A percentile compares a stretch with the other conserved stretches of the same genome.
phyloP scores from a whole-genome alignment of 2,113 vertebrate species.

The Marcusenius ussheri region DNA sequence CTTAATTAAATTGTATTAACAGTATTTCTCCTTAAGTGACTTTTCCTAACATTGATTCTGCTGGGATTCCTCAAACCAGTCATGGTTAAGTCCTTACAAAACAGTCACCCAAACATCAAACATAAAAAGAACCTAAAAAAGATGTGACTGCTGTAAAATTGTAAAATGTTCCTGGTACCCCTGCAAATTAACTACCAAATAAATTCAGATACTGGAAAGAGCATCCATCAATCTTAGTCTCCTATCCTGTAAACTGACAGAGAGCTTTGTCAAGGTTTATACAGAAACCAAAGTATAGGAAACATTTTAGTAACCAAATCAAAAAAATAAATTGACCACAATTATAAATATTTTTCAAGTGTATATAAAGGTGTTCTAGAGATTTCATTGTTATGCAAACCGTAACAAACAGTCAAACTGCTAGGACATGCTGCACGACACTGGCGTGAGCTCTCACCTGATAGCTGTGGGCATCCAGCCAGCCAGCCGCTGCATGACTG shows the following conservation, averaged over 20 bases:
- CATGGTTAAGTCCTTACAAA: too few species aligned
- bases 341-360: neutral
- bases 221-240: neutral
- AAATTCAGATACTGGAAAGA: neutral
- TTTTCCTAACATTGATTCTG: too few species aligned
- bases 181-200: neutral
- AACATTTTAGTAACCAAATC: neutral
- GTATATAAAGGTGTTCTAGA: neutral
- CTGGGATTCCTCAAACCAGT: too few species aligned
- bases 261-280: neutral
- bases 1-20: too few species aligned
- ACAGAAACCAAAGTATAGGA: neutral
- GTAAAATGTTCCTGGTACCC: neutral
- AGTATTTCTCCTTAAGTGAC: too few species aligned
- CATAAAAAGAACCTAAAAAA: too few species aligned
- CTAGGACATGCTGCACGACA: neutral
- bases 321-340: neutral
- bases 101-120: too few species aligned
- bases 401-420: neutral
- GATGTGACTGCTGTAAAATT: neutral
- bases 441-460: slow-evolving; percentile 47
- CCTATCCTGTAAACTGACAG: neutral
- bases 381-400: neutral
- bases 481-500: slow-evolving; percentile 75
- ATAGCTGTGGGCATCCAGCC: slow-evolving; percentile 92